Base-by-base conservation (phyloP, 2,797 vertebrate genomes). In the Holocentrus rufus region DNA sequence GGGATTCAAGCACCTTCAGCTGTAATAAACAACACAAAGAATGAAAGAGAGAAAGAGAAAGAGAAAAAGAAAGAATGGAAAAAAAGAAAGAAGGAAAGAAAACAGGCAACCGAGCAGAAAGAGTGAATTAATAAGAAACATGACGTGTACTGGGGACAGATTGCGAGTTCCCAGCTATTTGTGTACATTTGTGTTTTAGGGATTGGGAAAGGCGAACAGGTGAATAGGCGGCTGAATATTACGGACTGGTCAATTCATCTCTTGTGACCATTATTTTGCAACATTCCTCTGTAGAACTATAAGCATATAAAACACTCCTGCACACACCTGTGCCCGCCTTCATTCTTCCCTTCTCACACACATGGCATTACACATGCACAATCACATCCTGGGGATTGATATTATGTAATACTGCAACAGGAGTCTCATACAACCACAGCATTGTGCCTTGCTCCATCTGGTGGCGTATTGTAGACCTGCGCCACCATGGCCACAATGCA, bases 391-490 rank as follows among this genome's bases (percentile, higher is more conserved):
- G 36, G 65, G 72, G 30, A 76, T 23, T 74, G 13, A 17, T n/a
- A 79, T 91, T 91, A 90, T 84, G 86, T 87, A 92, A 92, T 63
- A 63, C 57, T 87, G 49, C 68, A 81, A 86, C 72, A 77, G 50
- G 50, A 80, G 64, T 64, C 47, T 36, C 55, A 69, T 62, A 62
- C 44, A 75, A 36, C 50, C 3, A 63, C 46, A 82, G 54, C 30
- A 69, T 50, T 31, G 59, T 64, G 27, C 58, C 30, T 55, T 14
- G 54, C 81, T 47, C 89, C 89, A 85, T 88, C 92, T 90, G 10
- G 76, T 89, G 92, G 92, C 22, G 18, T 6, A 39, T 0, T 61
- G 23, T 4, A 46, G 44, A 34, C 70, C 8, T 74, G 36, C 80
- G 80, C 9, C 27, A 70, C 20, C 0, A 36, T 58, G 27, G 79